phyloP scores from a whole-genome alignment of 2,113 vertebrate genomes.

The Cnemophilus loriae region DNA sequence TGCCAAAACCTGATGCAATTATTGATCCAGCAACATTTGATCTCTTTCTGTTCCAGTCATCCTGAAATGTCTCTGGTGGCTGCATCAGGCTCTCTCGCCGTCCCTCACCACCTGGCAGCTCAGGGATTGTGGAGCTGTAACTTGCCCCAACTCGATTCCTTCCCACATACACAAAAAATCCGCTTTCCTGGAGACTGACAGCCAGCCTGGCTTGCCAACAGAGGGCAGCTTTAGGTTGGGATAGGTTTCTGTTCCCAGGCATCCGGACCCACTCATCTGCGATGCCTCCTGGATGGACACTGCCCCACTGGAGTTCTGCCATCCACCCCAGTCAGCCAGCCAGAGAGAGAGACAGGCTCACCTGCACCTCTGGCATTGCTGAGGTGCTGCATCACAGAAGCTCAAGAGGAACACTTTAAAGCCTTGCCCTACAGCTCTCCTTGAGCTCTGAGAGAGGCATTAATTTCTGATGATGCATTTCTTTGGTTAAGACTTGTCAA shows the following conservation, averaged over 20 bases:
- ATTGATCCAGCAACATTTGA: neutral
- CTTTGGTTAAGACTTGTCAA: neutral
- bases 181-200: neutral
- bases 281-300: neutral
- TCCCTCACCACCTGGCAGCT: neutral
- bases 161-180: fast-evolving
- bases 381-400: neutral
- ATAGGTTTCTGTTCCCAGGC: neutral
- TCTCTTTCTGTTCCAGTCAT: neutral
- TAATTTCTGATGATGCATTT: neutral
- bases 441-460: neutral
- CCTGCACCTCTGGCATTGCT: neutral
- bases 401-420: neutral
- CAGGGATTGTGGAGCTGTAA: neutral
- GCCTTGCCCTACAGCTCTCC: neutral
- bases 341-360: fast-evolving
- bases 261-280: fast-evolving
- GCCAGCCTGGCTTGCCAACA: neutral
- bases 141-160: neutral
- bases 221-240: neutral
- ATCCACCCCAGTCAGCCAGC: fast-evolving
- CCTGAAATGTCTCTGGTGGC: neutral
- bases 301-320: neutral
- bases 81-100: neutral
- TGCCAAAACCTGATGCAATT: neutral